Conservation (phyloP, 1,140 invertebrate species). For the Metaphire vulgaris region DNA sequence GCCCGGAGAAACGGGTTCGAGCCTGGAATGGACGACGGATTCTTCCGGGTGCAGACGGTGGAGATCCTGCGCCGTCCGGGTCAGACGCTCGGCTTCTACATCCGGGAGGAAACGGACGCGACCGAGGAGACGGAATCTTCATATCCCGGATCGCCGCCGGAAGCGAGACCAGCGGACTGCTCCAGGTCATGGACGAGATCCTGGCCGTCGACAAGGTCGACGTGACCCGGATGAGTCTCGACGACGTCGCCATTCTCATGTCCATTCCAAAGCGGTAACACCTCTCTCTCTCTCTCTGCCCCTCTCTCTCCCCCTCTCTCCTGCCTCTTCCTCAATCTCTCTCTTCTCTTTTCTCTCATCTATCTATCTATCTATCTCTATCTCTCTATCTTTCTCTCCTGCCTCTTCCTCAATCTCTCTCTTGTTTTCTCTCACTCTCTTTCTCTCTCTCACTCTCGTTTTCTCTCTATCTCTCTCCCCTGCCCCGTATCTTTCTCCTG, state of each 20-base stretch:
- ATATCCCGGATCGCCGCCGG: conserved; percentile 85
- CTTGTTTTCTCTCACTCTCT: background rate
- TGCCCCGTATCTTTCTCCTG: background rate
- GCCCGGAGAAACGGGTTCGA: background rate
- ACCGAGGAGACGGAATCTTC: conserved; percentile 90
- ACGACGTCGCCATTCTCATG: conserved; percentile 98
- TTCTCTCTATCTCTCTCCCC: background rate
- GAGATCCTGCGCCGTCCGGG: conserved; percentile 98
- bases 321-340: background rate
- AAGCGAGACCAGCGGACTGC: conserved; percentile 85
- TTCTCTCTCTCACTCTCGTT: background rate
- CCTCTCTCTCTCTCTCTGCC: background rate
- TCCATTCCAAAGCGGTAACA: conserved; percentile 73
- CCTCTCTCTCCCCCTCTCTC: background rate
- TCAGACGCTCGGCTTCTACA: conserved; percentile 94
- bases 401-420: background rate
- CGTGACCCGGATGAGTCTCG: conserved; percentile 91
- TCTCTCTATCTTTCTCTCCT: background rate
- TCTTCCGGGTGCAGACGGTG: conserved; percentile 72
- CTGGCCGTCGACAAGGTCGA: conserved; percentile 94
- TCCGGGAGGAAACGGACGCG: conserved; percentile 89
- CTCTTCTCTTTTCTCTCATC: background rate
- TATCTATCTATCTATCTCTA: background rate
- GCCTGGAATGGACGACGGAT: conserved; percentile 21
- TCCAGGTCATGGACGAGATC: conserved; percentile 98